A percentile compares a stretch with the other conserved stretches of the same genome.
These are phyloP conservation scores for Spodoptera picta DNA, from an alignment of 2,888 invertebrate species.

Conservation along the genomic window DNA sequence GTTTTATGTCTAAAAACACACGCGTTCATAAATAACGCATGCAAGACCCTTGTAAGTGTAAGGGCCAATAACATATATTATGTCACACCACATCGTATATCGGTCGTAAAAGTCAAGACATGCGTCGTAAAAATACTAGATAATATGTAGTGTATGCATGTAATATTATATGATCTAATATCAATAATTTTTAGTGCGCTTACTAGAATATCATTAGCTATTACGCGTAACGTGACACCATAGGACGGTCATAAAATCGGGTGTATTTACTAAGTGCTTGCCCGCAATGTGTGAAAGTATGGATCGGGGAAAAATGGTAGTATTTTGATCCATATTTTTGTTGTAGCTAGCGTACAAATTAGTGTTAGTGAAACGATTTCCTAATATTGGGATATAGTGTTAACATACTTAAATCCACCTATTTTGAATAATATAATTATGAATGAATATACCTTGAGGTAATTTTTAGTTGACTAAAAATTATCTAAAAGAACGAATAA, in stretches of 20 bases:
- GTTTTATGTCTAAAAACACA: constrained; percentile 10
- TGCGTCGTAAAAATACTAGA: constrained; percentile 45
- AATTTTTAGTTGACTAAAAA: no score
- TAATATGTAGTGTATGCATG: constrained; percentile 21
- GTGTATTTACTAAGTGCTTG: neutral
- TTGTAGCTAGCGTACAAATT: no score
- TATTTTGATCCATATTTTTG: constrained; percentile 14
- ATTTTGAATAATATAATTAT: no score
- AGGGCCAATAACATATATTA: constrained; percentile 20
- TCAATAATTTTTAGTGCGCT: constrained; percentile 44
- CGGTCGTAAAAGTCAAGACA: constrained; percentile 39
- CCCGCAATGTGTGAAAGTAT: constrained; percentile 12
- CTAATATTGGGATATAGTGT: no score
- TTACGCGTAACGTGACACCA: constrained; percentile 18
- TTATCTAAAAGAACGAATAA: no score
- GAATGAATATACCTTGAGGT: no score
- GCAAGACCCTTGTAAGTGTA: constrained; percentile 24
- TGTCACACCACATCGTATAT: constrained; percentile 3
- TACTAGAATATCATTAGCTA: constrained; percentile 15
- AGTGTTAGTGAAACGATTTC: no score
- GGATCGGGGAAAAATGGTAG: constrained; percentile 19
- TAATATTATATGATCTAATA: constrained; percentile 32
- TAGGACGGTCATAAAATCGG: constrained; percentile 26
- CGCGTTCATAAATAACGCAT: neutral
- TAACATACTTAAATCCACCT: no score